Evolutionary conservation across 1,140 invertebrate species (phyloP).

Genomic region (Venturia canescens): DNA sequence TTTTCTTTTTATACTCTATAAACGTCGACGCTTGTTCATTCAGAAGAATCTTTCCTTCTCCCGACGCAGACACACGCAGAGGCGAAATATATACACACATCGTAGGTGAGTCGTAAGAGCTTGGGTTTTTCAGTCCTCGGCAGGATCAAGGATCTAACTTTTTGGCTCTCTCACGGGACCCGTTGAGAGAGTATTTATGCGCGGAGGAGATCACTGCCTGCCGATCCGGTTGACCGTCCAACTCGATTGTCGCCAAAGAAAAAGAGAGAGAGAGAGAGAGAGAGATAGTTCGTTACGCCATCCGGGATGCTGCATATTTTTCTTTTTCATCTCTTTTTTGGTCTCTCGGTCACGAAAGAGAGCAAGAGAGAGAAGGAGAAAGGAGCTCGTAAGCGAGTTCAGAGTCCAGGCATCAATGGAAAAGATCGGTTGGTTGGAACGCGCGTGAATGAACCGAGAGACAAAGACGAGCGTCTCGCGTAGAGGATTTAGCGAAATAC

Average conservation of each 20-base stretch:
- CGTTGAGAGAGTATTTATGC: slow-evolving; percentile 40
- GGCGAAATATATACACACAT: neutral
- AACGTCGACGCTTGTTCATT: slow-evolving; percentile 32
- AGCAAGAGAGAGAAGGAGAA: slow-evolving; percentile 31
- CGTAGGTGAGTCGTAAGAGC: neutral
- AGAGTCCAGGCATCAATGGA: slow-evolving; percentile 69
- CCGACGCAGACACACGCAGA: neutral
- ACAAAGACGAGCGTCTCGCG: slow-evolving; percentile 50
- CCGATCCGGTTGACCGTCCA: slow-evolving; percentile 49
- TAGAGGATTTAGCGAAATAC: slow-evolving; percentile 66
- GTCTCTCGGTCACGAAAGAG: slow-evolving; percentile 43
- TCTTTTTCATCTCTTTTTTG: slow-evolving; percentile 54
- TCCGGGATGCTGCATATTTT: slow-evolving; percentile 70
- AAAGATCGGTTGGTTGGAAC: slow-evolving; percentile 58
- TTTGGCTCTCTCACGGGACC: slow-evolving; percentile 61
- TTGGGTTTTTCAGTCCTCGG: slow-evolving; percentile 21
- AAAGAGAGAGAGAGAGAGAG: slow-evolving; percentile 42
- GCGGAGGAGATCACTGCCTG: slow-evolving; percentile 46
- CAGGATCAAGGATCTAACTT: slow-evolving; percentile 59
- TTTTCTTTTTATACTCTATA: slow-evolving; percentile 13
- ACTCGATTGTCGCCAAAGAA: slow-evolving; percentile 18
- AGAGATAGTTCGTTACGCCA: slow-evolving; percentile 72
- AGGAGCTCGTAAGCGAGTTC: slow-evolving; percentile 47
- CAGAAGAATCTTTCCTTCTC: slow-evolving; percentile 28
- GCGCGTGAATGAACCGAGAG: slow-evolving; percentile 71